Conservation (phyloP, 2,888 invertebrate species). For the Callosobruchus maculatus region DNA sequence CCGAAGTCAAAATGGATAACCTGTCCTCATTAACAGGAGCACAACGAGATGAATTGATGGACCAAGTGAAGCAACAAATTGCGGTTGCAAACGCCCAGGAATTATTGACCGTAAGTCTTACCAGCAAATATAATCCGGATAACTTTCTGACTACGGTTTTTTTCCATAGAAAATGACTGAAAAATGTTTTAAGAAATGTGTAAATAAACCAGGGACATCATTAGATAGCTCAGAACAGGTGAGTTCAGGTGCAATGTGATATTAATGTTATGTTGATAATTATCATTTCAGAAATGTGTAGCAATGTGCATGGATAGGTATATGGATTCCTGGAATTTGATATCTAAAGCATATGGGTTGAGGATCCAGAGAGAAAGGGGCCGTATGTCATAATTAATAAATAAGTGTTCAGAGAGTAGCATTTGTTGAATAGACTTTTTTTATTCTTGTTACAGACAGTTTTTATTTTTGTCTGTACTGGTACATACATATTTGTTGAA, state of each 20-base stretch:
- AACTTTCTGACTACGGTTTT: slow-evolving; percentile 6
- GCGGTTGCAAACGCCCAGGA: slow-evolving; percentile 92
- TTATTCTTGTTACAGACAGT: neutral
- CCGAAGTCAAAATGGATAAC: slow-evolving; percentile 23
- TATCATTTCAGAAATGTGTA: slow-evolving; percentile 80
- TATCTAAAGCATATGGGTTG: slow-evolving; percentile 82
- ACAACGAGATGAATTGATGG: slow-evolving; percentile 86
- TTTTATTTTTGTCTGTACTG: neutral
- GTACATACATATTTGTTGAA: neutral
- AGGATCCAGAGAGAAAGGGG: slow-evolving; percentile 77
- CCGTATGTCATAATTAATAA: slow-evolving; percentile 30
- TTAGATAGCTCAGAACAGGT: slow-evolving; percentile 84
- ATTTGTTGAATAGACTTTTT: neutral
- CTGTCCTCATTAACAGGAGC: slow-evolving; percentile 56
- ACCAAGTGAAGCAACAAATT: slow-evolving; percentile 92
- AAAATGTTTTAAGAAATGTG: slow-evolving; percentile 95
- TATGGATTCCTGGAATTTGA: slow-evolving; percentile 94
- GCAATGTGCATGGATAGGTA: slow-evolving; percentile 98
- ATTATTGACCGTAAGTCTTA: slow-evolving; percentile 72
- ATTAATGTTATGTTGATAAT: slow-evolving; percentile 4
- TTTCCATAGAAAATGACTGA: slow-evolving; percentile 90
- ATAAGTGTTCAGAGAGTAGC: neutral
- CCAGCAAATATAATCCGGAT: slow-evolving; percentile 1
- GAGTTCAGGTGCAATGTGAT: slow-evolving; percentile 20
- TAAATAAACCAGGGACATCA: slow-evolving; percentile 84